A percentile compares a stretch with the other conserved stretches of the same genome.
Conservation (phyloP, 2,113 vertebrate genomes). For the Hippopotamus amphibius region DNA sequence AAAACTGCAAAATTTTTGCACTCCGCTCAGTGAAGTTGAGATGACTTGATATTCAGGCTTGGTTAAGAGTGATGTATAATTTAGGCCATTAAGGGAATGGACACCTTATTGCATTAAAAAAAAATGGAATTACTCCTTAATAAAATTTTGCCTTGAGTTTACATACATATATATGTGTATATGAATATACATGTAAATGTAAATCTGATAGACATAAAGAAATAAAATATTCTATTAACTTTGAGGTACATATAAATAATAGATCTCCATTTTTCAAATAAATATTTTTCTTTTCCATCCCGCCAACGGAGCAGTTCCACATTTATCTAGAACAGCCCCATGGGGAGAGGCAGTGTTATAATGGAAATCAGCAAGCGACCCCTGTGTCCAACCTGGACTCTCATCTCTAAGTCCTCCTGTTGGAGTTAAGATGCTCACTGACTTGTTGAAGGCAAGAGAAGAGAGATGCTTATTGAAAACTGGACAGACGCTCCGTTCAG, state of each 20-base stretch:
- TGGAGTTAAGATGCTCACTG: not conserved
- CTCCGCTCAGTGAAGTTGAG: not conserved
- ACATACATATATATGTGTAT: not conserved
- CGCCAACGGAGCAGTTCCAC: not conserved
- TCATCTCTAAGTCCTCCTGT: not conserved
- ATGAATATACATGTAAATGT: not conserved
- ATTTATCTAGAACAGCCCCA: not conserved
- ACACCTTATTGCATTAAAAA: not conserved
- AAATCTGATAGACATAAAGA: not conserved
- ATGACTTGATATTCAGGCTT: slow-evolving; percentile 57
- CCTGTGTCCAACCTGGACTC: not conserved
- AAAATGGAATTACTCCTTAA: not conserved
- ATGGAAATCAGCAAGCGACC: not conserved
- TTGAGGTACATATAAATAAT: not conserved
- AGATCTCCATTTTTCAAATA: not conserved
- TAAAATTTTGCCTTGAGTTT: slow-evolving; percentile 4
- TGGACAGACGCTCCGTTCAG: not conserved
- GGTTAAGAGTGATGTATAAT: slow-evolving; percentile 2
- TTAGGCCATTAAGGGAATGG: not conserved
- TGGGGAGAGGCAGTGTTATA: not conserved
- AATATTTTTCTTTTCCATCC: not conserved
- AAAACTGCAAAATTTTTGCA: slow-evolving; percentile 44
- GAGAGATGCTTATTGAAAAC: not conserved
- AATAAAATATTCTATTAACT: slow-evolving; percentile 22
- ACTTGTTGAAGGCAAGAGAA: not conserved